phyloP scores from a whole-genome alignment of 2,113 vertebrate genomes.

The Entelurus aequoreus region DNA sequence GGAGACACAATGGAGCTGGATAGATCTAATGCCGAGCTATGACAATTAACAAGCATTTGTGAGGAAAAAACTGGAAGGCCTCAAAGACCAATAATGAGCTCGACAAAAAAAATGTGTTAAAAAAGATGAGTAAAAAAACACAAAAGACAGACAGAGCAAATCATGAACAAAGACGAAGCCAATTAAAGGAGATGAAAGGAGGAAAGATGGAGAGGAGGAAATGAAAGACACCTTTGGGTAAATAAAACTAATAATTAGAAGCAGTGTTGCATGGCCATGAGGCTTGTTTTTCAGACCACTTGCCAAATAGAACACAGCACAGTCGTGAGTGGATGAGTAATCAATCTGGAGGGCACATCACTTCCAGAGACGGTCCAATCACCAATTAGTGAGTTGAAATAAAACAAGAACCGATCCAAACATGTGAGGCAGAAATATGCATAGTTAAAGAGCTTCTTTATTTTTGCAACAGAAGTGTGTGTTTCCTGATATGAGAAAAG shows the following conservation, averaged over 20 bases:
- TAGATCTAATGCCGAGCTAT: slow-evolving; percentile 51
- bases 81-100: slow-evolving; percentile 16
- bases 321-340: slow-evolving; percentile 3
- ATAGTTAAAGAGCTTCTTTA: no score
- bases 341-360: no score
- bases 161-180: slow-evolving; percentile 40
- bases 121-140: slow-evolving; percentile 1
- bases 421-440: no score
- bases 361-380: no score
- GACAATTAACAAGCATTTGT: slow-evolving; percentile 18
- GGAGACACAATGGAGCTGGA: slow-evolving; percentile 47
- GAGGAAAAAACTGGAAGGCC: background rate
- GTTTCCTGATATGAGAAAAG: no score
- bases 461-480: no score
- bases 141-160: background rate
- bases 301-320: slow-evolving; percentile 37
- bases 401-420: no score
- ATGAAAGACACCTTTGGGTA: slow-evolving; percentile 49
- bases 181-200: slow-evolving; percentile 43
- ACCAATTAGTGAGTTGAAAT: no score
- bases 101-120: background rate
- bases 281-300: slow-evolving; percentile 53
- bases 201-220: slow-evolving; percentile 21
- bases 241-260: slow-evolving; percentile 63
- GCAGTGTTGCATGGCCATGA: slow-evolving; percentile 45